Base-by-base conservation (phyloP, 35 echinoderm and acorn worm species). In the Apostichopus japonicus region DNA sequence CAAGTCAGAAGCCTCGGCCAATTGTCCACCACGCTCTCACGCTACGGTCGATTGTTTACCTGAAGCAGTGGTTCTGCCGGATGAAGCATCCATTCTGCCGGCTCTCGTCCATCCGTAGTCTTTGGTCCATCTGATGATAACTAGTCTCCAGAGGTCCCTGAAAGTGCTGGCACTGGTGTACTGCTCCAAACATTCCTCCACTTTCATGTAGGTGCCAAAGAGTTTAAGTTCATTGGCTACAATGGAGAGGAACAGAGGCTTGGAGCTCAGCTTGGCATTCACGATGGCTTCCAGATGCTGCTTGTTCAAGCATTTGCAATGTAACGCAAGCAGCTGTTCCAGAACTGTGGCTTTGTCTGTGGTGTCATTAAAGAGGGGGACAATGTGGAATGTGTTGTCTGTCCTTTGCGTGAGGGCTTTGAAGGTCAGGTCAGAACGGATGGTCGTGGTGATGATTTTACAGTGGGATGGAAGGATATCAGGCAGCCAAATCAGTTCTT, bases 151-250 rank as follows among this genome's bases (percentile, higher is more conserved):
- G 7, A 99, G 84, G 51, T 96, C 97, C 23, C 95, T 84, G 56
- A 96, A 93, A 6, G 93, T 93, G 15, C 84, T 78, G 8, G 93
- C 93, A 56, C 73, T 87, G 19, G 83, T 79, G 53, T 99, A 99
- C 25, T 94, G 93, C 19, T 93, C 78, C 16, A 99, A 65, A 61
- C 92, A 81, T 79, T 95, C 77, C 5, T 87, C 67, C 4, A 96
- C 86, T 24, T 95, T 94, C 53, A 59, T 44, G 53, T 87, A 94
- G 2, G 88, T 96, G 9, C 92, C 95, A 72, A 92, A 93, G 1
- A 96, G 95, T 27, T 95, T 55, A 10, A 99, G 91, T 88, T 99
- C 97, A 76, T 95, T 99, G 86, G 95, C 95, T 27, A 99, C 72
- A 11, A 99, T 90, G 5, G 97, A 95, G 8, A 99, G 90, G 67